Evolutionary conservation across 1,140 invertebrate genomes (phyloP).

Genomic region (Zaprionus ornatus): DNA sequence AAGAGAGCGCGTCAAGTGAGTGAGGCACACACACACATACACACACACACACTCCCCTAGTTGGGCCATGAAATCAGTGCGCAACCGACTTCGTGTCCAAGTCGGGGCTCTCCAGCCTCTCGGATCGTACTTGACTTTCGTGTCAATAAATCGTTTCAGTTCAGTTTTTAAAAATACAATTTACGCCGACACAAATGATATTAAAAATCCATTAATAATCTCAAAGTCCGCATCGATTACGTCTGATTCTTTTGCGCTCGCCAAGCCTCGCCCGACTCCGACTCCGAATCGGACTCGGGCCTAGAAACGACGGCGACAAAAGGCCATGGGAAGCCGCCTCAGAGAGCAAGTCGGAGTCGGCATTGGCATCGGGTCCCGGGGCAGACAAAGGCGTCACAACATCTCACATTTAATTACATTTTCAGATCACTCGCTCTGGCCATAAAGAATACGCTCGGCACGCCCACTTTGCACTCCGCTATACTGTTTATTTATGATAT

Average conservation of each 20-base stretch:
- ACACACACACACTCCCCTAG: background rate
- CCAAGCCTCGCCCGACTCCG: conserved; percentile 2
- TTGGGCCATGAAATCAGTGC: conserved; percentile 5
- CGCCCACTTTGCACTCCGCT: conserved; percentile 30
- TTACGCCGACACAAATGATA: conserved; percentile 79
- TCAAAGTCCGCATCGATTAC: conserved; percentile 64
- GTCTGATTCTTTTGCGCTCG: conserved; percentile 35
- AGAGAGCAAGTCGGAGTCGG: background rate
- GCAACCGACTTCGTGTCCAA: conserved; percentile 1
- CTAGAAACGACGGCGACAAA: conserved; percentile 24
- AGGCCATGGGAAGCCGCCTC: conserved; percentile 56
- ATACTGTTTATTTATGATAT: background rate
- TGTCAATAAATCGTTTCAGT: conserved; percentile 81
- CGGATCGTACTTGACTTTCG: conserved; percentile 68
- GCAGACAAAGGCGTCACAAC: conserved; percentile 71
- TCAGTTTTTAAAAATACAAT: conserved; percentile 67
- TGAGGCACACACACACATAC: conserved; percentile 6
- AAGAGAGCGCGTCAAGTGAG: conserved; percentile 29
- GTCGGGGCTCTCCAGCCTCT: background rate
- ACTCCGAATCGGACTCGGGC: conserved; percentile 11
- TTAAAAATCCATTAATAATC: conserved; percentile 83
- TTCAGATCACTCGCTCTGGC: conserved; percentile 29
- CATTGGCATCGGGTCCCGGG: background rate
- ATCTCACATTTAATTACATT: conserved; percentile 76
- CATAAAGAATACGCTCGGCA: conserved; percentile 16